Conservation (phyloP, 2,113 vertebrate genomes). For the Paradisaea rubra region DNA sequence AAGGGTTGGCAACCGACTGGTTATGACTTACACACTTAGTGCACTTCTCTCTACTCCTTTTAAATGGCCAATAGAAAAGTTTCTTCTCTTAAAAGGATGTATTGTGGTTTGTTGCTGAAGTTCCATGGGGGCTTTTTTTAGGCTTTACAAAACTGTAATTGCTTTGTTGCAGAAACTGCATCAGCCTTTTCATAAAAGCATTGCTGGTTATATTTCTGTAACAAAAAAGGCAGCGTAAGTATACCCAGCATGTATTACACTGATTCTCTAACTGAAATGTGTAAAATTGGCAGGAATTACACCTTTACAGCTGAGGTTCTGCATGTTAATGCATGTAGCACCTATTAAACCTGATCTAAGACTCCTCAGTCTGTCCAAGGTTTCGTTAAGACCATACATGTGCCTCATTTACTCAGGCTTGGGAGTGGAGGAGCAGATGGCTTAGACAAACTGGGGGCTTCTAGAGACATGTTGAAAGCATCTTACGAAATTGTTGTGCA, state of each 20-base stretch:
- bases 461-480: neutral
- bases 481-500: neutral
- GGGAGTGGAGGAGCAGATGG: neutral
- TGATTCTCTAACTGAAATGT: neutral
- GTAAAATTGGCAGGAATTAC: neutral
- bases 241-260: neutral
- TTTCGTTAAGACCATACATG: neutral
- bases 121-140: neutral
- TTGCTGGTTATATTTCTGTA: neutral
- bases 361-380: neutral
- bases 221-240: neutral
- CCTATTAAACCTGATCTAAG: neutral
- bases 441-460: neutral
- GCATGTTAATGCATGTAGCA: neutral
- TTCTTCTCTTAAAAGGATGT: neutral
- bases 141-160: neutral
- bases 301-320: neutral
- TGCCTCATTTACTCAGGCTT: neutral
- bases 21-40: neutral
- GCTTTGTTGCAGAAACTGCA: neutral
- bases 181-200: neutral
- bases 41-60: neutral
- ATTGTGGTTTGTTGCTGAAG: neutral
- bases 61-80: neutral
- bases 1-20: neutral